Evolutionary conservation across 2,888 invertebrate genomes (phyloP).

Genomic region (Polia nebulosa): DNA sequence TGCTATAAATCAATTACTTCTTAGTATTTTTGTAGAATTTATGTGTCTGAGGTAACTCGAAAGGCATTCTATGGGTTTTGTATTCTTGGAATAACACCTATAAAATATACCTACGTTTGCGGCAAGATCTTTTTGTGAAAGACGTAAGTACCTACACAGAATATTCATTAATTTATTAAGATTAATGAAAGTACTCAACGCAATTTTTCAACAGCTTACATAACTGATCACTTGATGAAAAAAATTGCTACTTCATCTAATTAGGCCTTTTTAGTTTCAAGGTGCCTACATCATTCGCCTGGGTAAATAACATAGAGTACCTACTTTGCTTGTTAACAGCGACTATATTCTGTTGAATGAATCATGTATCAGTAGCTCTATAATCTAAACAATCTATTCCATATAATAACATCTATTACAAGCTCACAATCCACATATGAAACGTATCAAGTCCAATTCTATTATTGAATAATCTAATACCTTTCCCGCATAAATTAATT

Average conservation of each 20-base stretch:
- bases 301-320: background rate
- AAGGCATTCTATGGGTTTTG: slow-evolving; percentile 50
- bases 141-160: slow-evolving; percentile 27
- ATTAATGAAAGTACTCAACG: slow-evolving; percentile 50
- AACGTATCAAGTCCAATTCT: slow-evolving; percentile 55
- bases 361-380: slow-evolving; percentile 9
- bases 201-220: slow-evolving; percentile 60
- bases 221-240: slow-evolving; percentile 47
- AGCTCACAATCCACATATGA: slow-evolving; percentile 11
- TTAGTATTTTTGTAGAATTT: slow-evolving; percentile 65
- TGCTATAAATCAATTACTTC: slow-evolving; percentile 82
- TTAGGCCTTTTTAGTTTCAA: slow-evolving; percentile 46
- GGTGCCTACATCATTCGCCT: slow-evolving; percentile 5
- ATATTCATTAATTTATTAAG: slow-evolving; percentile 54
- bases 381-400: no score
- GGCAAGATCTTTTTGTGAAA: slow-evolving; percentile 38
- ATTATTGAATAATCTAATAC: slow-evolving; percentile 65
- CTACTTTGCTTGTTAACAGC: background rate
- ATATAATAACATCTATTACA: slow-evolving; percentile 5
- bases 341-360: background rate
- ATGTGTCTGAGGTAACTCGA: slow-evolving; percentile 47
- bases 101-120: slow-evolving; percentile 42
- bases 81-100: slow-evolving; percentile 59
- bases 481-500: slow-evolving; percentile 81
- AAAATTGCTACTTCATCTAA: slow-evolving; percentile 50